Evolutionary conservation across 2,113 vertebrate genomes (phyloP).

Genomic region (Agelaius tricolor): DNA sequence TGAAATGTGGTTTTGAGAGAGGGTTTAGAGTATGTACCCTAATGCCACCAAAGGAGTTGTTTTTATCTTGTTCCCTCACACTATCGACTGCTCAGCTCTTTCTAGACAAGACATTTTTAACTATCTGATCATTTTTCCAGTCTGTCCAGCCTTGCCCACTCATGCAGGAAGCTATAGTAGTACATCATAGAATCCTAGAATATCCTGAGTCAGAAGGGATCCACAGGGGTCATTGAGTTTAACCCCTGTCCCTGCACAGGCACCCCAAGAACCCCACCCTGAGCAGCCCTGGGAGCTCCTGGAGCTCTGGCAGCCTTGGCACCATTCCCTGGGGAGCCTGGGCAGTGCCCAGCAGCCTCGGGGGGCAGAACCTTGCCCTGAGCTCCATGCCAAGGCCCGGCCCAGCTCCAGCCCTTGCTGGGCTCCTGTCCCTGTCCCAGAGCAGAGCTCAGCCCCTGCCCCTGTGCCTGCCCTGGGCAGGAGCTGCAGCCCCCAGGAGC

Average conservation of each 20-base stretch:
- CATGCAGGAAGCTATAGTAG: not conserved
- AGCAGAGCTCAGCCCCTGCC: not conserved
- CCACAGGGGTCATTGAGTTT: fast-evolving
- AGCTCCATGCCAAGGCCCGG: not conserved
- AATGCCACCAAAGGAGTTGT: not conserved
- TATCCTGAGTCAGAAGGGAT: not conserved
- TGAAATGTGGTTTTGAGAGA: not conserved
- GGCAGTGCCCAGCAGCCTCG: not conserved
- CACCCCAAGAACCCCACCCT: not conserved
- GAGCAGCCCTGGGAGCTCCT: not conserved
- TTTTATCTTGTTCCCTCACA: not conserved
- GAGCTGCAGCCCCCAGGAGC: not conserved
- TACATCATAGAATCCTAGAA: not conserved
- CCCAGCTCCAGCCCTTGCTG: not conserved
- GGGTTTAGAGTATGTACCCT: fast-evolving
- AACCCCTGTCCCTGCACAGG: fast-evolving
- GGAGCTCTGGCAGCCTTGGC: not conserved
- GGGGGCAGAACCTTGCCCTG: not conserved
- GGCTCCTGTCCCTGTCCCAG: not conserved
- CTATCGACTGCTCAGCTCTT: fast-evolving
- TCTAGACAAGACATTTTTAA: not conserved
- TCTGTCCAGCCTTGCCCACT: not conserved
- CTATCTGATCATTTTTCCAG: not conserved
- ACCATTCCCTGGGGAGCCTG: not conserved
- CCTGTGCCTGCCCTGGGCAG: not conserved